Conservation (phyloP, 2,797 vertebrate species). For the Bucorvus abyssinicus region DNA sequence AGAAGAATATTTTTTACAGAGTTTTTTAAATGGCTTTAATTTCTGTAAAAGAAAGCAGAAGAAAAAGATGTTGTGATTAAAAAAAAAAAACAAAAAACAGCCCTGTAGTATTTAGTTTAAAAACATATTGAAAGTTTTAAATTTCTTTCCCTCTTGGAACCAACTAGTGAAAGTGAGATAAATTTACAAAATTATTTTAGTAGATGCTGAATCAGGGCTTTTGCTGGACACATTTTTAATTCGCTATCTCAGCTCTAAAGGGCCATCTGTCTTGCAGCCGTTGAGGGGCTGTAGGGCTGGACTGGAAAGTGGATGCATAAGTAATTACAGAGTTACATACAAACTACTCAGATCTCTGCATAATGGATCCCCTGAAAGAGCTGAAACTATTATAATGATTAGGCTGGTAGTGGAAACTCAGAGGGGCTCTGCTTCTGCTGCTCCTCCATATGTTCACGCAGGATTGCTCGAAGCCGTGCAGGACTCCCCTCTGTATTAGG, state of each 20-base stretch:
- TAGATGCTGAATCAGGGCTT: slow-evolving; percentile 42
- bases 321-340: slow-evolving; percentile 46
- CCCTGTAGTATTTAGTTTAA: background rate
- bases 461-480: slow-evolving; percentile 15
- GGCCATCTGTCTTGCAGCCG: slow-evolving; percentile 53
- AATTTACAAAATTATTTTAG: slow-evolving; percentile 23
- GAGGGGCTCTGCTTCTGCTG: slow-evolving; percentile 45
- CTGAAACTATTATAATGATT: slow-evolving; percentile 32
- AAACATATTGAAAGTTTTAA: background rate
- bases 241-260: slow-evolving; percentile 24
- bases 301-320: slow-evolving; percentile 24
- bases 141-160: background rate
- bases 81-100: background rate
- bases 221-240: slow-evolving; percentile 35
- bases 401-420: background rate
- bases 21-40: background rate
- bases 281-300: slow-evolving; percentile 13
- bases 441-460: slow-evolving; percentile 26
- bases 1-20: background rate
- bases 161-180: background rate
- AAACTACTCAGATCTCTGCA: slow-evolving; percentile 28
- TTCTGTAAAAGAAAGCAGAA: background rate
- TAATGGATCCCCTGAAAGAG: slow-evolving; percentile 56
- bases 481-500: slow-evolving; percentile 1
- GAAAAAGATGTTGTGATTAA: background rate